phyloP scores from a whole-genome alignment of 2,888 invertebrate genomes.

The Sialis fuliginosa region DNA sequence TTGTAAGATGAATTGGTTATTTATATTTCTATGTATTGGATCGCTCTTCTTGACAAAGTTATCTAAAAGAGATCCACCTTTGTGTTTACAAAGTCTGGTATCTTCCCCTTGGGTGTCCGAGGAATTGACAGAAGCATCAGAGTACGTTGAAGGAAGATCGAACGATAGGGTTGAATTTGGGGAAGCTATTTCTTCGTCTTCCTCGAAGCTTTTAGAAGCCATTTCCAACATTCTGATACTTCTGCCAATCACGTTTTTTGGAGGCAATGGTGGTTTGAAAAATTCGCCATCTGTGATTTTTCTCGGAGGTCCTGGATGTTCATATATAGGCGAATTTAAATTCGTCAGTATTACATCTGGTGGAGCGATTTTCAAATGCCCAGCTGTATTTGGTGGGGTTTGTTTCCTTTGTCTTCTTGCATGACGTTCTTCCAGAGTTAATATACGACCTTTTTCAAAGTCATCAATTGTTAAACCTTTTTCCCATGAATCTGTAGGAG shows the following conservation, averaged over 20 bases:
- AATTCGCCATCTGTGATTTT: slow-evolving; percentile 24
- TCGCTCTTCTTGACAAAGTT: slow-evolving; percentile 1
- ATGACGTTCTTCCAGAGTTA: slow-evolving; percentile 57
- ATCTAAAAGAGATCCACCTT: slow-evolving; percentile 1
- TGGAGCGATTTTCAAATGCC: slow-evolving; percentile 31
- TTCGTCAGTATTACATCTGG: slow-evolving; percentile 52
- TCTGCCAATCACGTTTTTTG: slow-evolving; percentile 54
- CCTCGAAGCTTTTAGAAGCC: neutral
- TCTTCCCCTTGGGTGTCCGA: slow-evolving; percentile 21
- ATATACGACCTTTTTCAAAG: slow-evolving; percentile 38
- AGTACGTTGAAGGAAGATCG: slow-evolving; percentile 14
- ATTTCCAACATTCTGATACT: slow-evolving; percentile 26
- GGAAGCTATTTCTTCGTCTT: slow-evolving; percentile 18
- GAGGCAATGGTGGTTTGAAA: slow-evolving; percentile 24
- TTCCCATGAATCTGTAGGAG: slow-evolving; percentile 19
- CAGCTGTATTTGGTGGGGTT: slow-evolving; percentile 31
- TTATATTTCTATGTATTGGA: slow-evolving; percentile 15
- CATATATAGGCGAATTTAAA: slow-evolving; percentile 37
- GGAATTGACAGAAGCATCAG: slow-evolving; percentile 33
- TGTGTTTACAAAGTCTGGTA: slow-evolving; percentile 1
- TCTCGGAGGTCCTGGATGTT: slow-evolving; percentile 39
- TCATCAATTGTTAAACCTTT: slow-evolving; percentile 23
- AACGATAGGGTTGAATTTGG: slow-evolving; percentile 12
- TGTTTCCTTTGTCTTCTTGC: slow-evolving; percentile 51
- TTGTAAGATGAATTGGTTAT: slow-evolving; percentile 19